Evolutionary conservation across 2,888 invertebrate genomes (phyloP), one percentile per base, ranked within the genome.

Genomic region (Polia nebulosa): DNA sequence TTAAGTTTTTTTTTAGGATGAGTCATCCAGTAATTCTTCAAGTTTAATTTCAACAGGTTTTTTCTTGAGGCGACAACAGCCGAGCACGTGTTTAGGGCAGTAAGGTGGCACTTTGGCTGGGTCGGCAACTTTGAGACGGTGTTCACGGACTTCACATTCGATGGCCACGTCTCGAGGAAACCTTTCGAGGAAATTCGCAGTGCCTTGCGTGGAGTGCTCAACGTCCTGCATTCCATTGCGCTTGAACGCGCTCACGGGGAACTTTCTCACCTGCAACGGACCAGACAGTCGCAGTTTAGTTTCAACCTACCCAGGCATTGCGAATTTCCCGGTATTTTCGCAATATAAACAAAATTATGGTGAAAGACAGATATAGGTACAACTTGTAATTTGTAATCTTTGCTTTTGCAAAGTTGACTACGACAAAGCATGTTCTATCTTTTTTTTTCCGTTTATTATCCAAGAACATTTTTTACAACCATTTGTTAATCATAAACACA

Each of bases 211-310:
- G 63, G 95, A 94, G 87, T 94, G 92, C 79, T 94, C 94, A 83
- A 94, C 93, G 80, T 95, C 95, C 83, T 95, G 95, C 90, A 95
- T 93, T 75, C 95, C 95, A 81, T 95, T 95, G 65, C 95, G 93
- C 88, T 95, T 95, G 89, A 95, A 95, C 71, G 94, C 94, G 72
- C 91, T 81, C 75, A 93, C 92, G 68, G 95, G 95, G 77, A 95
- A 85, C 87, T 88, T 82, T 81, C 86, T 87, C 79, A 95, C 95
- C 95, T 95, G 95, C 87, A 95, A 95, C 85, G 89, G 89, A 92
- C 84, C 90, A 92, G 86, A 92, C 82, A 89, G 85, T 83, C 78
- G 80, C 88, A 83, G 74, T 90, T 92, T 89, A 91, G 75, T 86
- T 78, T 76, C 76, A 70, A 63, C 67, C 66, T 77, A 55, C 49